These are phyloP conservation scores for Amblyopsis rosae DNA, from an alignment of 2,113 vertebrate genomes.

Conservation along the genomic window DNA sequence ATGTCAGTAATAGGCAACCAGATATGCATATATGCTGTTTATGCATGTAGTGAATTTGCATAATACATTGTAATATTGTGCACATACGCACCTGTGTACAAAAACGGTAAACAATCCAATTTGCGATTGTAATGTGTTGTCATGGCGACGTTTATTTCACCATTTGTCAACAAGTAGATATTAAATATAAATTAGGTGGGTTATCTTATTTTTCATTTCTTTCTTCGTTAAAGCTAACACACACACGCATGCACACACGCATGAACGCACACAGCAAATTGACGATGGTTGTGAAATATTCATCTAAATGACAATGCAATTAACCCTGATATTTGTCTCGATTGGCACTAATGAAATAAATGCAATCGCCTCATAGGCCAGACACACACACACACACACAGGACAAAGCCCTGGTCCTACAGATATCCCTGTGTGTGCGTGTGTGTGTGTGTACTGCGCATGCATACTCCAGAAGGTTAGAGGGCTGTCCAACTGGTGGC, in stretches of 20 bases:
- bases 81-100: neutral
- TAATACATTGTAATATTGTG: neutral
- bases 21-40: neutral
- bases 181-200: conserved; percentile 3
- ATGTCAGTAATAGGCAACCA: neutral
- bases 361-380: neutral
- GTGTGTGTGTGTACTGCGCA: neutral
- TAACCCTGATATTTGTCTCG: conserved; percentile 26
- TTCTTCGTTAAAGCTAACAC: conserved; percentile 11
- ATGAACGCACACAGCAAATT: conserved; percentile 20
- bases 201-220: neutral
- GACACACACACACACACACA: neutral
- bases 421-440: neutral
- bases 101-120: neutral
- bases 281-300: conserved; percentile 16
- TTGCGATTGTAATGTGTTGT: neutral
- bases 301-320: conserved; percentile 17
- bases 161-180: conserved; percentile 14
- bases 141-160: conserved; percentile 9
- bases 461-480: conserved; percentile 19
- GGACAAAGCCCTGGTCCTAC: too few relatives aligned
- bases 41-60: neutral
- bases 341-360: conserved; percentile 19
- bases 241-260: neutral
- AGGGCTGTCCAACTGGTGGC: neutral